Conservation (phyloP, 2,888 invertebrate species). For the Clostera curtula region DNA sequence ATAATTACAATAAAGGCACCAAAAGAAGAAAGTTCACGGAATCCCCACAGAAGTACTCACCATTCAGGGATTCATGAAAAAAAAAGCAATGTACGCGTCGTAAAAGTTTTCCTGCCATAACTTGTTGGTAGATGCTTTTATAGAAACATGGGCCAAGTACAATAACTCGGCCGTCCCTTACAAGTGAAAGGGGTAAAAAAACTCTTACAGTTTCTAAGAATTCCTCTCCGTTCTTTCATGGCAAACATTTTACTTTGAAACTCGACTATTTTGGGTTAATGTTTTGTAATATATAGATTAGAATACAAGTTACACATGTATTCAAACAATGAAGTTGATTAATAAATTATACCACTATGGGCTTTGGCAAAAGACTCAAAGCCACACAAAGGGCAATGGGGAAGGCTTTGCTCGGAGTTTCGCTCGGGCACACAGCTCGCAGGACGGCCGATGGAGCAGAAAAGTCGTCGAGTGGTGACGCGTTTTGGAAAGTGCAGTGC, state of each 20-base stretch:
- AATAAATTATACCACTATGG: too few species aligned
- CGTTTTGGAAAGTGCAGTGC: too few species aligned
- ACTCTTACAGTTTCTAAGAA: constrained; percentile 15
- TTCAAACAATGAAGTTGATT: too few species aligned
- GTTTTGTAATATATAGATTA: neutral
- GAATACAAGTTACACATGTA: neutral
- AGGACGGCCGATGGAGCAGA: too few species aligned
- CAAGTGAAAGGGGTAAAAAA: constrained; percentile 31
- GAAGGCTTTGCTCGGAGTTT: too few species aligned
- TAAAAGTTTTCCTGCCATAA: constrained; percentile 38
- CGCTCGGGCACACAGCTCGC: too few species aligned
- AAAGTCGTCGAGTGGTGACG: too few species aligned
- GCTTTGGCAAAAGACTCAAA: too few species aligned
- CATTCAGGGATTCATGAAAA: constrained; percentile 47
- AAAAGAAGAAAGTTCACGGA: constrained; percentile 44
- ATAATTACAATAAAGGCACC: too few species aligned
- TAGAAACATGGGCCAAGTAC: constrained; percentile 42
- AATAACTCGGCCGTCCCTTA: constrained; percentile 34
- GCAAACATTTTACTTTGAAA: constrained; percentile 18
- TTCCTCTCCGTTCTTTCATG: constrained; percentile 11
- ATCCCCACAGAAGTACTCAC: constrained; percentile 43
- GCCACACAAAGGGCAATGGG: too few species aligned
- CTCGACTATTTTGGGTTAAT: neutral
- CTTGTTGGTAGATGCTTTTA: constrained; percentile 45
- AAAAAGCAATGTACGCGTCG: constrained; percentile 37